Evolutionary conservation across 1,140 invertebrate species (phyloP).

Genomic region (Plectrocnemia conspersa): DNA sequence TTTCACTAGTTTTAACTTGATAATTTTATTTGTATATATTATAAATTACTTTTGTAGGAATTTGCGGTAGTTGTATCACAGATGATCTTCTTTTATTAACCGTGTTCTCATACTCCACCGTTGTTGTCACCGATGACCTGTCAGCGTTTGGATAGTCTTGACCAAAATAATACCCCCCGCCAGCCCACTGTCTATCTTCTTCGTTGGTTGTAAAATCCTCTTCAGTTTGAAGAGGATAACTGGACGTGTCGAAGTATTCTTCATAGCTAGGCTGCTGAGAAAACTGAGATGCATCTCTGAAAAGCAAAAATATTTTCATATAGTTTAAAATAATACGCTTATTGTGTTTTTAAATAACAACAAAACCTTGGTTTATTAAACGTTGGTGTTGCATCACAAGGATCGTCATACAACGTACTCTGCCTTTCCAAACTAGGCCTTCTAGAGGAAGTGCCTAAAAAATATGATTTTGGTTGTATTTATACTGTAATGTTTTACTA

Average conservation of each 20-base stretch:
- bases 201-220: constrained; percentile 60
- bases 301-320: constrained; percentile 18
- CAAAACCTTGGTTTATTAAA: constrained; percentile 25
- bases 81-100: constrained; percentile 49
- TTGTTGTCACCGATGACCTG: constrained; percentile 40
- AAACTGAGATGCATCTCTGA: constrained; percentile 48
- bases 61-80: constrained; percentile 49
- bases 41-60: constrained; percentile 40
- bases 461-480: constrained; percentile 11
- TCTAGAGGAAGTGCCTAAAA: constrained; percentile 53
- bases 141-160: constrained; percentile 45
- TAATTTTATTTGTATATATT: background rate
- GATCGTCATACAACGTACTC: constrained; percentile 72
- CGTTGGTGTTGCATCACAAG: constrained; percentile 38
- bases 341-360: background rate
- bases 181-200: constrained; percentile 65
- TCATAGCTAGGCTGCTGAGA: constrained; percentile 50
- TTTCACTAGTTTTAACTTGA: background rate
- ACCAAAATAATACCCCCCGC: constrained; percentile 54
- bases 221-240: constrained; percentile 49
- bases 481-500: constrained; percentile 2
- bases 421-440: constrained; percentile 76
- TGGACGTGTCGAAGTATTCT: constrained; percentile 53
- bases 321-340: constrained; percentile 4
- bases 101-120: constrained; percentile 37